phyloP scores from a whole-genome alignment of 2,797 vertebrate genomes.

The Parauchenoglanis punctatus region DNA sequence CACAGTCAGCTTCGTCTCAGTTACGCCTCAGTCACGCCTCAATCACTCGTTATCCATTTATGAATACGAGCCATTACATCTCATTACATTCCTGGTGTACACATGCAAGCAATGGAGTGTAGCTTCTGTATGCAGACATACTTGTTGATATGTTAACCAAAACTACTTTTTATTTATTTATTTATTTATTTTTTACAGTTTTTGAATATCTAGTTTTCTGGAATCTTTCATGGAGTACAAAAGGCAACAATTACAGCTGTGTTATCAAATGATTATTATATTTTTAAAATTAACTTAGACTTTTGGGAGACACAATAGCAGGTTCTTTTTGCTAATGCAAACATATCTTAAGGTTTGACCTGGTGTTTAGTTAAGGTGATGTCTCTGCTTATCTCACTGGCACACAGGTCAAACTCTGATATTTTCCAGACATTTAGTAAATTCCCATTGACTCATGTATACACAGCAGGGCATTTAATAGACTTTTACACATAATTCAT shows the following conservation, averaged over 20 bases:
- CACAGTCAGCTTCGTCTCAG: slow-evolving; percentile 40
- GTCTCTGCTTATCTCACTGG: slow-evolving; percentile 39
- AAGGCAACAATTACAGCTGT: background rate
- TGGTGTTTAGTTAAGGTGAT: slow-evolving; percentile 44
- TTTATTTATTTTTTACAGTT: background rate
- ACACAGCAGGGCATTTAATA: background rate
- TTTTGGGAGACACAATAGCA: slow-evolving; percentile 1
- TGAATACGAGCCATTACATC: slow-evolving; percentile 57
- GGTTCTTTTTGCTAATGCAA: slow-evolving; percentile 8
- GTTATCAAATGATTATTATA: background rate
- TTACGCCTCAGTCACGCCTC: slow-evolving; percentile 43
- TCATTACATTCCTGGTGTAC: slow-evolving; percentile 47
- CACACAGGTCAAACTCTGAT: slow-evolving; percentile 46
- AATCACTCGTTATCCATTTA: slow-evolving; percentile 56
- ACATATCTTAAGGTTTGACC: slow-evolving; percentile 27
- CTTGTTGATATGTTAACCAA: slow-evolving; percentile 21
- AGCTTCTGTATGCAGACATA: slow-evolving; percentile 30
- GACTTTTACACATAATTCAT: background rate
- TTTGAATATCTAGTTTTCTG: background rate
- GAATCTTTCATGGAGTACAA: background rate
- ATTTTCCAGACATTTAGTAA: slow-evolving; percentile 50
- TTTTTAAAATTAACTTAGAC: background rate
- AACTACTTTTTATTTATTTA: too few species aligned
- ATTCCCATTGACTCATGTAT: slow-evolving; percentile 20
- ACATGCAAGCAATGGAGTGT: slow-evolving; percentile 36